Evolutionary conservation across 2,797 vertebrate species (phyloP), one percentile per base, ranked within the genome.

Genomic region (Acanthopagrus latus): DNA sequence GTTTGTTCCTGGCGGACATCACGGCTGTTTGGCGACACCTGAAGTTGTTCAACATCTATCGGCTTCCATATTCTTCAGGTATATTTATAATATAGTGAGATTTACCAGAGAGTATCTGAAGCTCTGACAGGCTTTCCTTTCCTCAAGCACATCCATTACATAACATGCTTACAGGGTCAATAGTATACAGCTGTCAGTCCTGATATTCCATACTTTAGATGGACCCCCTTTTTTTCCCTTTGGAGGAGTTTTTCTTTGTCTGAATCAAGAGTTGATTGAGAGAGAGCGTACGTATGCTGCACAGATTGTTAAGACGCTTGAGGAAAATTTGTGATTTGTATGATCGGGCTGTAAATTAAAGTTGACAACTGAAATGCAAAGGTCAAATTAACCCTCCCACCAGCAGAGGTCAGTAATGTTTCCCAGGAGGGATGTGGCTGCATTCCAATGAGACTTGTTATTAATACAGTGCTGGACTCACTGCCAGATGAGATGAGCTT

Each of bases 381-480:
- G 47, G 48, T 12, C 2, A 67, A 17, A 14, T 63, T 11, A 64
- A 12, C 47, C 78, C 23, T 54, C 52, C 57, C 18, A 63, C 41
- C 73, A 72, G 20, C 57, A 64, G 50, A n/a, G 29, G 62, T 44
- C 78, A 77, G 55, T 62, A 41, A 48, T 21, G 47, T 11, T 75
- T 10, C 55, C 23, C 17, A 33, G 2, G 20, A 33, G 3, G 23
- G 54, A 47, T 52, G 58, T 52, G 58, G 46, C 46, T 3, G 29
- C 44, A 11, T 7, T 17, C 18, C 9, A 16, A 12, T 5, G 27
- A 47, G 13, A 52, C n/a, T 23, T 52, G 2, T 23, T 12, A 41
- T 17, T 23, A 33, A 64, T 8, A 6, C 6, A 23, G 38, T 14
- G 48, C 41, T 62, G 5, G 38, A 46, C 38, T 29, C 38, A 10